Percentiles rank a stretch among this genome's conserved stretches.
These are phyloP conservation scores for Pluvianellus socialis DNA, from an alignment of 2,113 vertebrate species.

Conservation along the genomic window DNA sequence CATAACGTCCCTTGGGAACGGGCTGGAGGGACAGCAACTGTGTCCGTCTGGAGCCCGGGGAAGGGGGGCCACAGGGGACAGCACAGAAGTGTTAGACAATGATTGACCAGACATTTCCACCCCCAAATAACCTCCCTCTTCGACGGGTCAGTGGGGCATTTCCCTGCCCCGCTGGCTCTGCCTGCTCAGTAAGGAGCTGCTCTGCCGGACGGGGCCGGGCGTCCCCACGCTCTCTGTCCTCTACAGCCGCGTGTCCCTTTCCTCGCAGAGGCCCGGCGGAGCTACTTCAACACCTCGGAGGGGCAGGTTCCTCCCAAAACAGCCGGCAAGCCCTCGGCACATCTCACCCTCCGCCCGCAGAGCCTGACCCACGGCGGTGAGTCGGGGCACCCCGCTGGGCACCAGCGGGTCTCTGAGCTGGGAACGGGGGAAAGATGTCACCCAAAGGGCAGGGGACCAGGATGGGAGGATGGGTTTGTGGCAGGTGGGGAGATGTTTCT, in stretches of 20 bases:
- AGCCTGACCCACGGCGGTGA: conserved; percentile 36
- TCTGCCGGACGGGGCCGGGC: accelerated
- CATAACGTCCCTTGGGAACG: accelerated
- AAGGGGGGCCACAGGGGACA: background rate
- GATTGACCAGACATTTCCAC: background rate
- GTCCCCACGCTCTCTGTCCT: background rate
- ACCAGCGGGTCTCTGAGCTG: accelerated
- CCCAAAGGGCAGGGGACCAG: background rate
- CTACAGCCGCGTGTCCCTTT: background rate
- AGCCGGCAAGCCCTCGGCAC: conserved; percentile 32
- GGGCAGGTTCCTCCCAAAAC: background rate
- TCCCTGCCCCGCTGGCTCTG: background rate
- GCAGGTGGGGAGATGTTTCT: background rate
- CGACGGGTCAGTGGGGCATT: background rate
- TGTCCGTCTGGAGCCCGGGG: accelerated
- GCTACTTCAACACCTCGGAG: background rate
- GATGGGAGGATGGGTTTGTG: accelerated
- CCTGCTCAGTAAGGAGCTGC: background rate
- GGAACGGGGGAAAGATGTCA: background rate
- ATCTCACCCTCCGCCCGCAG: conserved; percentile 48
- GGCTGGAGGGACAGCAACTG: accelerated
- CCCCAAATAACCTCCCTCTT: background rate
- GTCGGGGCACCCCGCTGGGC: background rate
- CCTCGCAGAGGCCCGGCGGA: background rate
- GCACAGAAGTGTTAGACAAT: background rate